Percentiles rank a stretch among this genome's conserved stretches.
phyloP scores from a whole-genome alignment of 2,797 vertebrate species.

The Cyclura pinguis region DNA sequence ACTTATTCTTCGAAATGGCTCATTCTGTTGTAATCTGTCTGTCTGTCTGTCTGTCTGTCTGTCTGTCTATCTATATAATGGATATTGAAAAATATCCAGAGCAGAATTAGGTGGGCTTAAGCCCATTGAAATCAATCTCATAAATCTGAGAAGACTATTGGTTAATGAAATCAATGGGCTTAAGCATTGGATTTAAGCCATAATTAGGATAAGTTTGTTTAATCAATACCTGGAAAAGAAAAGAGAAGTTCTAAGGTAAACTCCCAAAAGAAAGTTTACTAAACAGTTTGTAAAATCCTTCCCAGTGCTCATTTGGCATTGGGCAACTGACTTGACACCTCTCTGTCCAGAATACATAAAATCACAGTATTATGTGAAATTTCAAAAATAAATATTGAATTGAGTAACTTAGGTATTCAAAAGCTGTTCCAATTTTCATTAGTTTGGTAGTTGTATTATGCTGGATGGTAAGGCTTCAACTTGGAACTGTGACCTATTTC shows the following conservation, averaged over 20 bases:
- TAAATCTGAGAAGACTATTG: too few species aligned
- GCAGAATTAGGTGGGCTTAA: neutral
- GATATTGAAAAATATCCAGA: too few species aligned
- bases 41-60: too few species aligned
- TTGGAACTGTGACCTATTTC: neutral
- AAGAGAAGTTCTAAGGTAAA: neutral
- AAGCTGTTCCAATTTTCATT: neutral
- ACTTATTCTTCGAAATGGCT: neutral
- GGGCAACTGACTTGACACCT: neutral
- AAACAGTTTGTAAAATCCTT: neutral
- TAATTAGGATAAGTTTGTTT: neutral
- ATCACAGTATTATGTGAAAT: neutral
- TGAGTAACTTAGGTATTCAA: neutral
- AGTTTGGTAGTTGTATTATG: neutral
- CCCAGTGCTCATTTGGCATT: neutral
- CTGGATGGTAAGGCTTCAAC: neutral
- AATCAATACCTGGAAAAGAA: neutral
- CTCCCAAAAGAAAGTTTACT: neutral
- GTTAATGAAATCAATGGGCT: neutral
- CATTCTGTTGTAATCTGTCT: neutral
- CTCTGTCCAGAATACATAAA: neutral
- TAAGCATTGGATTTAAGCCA: neutral
- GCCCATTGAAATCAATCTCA: too few species aligned
- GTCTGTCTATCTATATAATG: too few species aligned
- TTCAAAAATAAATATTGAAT: neutral